A percentile compares a stretch with the other conserved stretches of the same genome.
phyloP scores from a whole-genome alignment of 2,888 invertebrate genomes.

The Stenchaetothrips biformis region DNA sequence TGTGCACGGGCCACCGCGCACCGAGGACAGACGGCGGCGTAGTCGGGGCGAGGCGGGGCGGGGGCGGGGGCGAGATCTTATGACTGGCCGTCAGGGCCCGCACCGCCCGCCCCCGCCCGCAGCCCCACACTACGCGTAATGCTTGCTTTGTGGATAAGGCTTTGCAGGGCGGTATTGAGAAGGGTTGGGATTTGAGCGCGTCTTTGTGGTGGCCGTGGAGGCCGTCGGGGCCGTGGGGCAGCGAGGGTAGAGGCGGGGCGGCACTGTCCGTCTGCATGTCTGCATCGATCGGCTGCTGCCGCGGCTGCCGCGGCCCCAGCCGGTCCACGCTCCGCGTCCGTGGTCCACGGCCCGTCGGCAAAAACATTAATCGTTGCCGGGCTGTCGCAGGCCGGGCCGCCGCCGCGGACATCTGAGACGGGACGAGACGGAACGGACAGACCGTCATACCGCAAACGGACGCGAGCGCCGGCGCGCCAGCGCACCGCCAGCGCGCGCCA shows the following conservation, averaged over 20 bases:
- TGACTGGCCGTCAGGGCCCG: not conserved
- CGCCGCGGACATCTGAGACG: constrained; percentile 11
- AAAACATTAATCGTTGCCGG: constrained; percentile 23
- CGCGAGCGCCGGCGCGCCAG: not conserved
- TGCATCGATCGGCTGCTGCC: not conserved
- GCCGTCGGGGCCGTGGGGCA: not conserved
- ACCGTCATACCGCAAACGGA: not conserved
- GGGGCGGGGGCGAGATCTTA: not conserved
- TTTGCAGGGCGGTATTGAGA: constrained; percentile 16
- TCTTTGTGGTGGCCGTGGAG: constrained; percentile 18
- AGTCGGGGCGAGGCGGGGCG: not conserved
- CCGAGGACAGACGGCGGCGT: not conserved
- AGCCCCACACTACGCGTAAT: not conserved
- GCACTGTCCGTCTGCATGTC: not conserved
- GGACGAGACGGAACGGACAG: not conserved
- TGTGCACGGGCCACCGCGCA: constrained; percentile 5
- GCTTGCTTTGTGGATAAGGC: constrained; percentile 15
- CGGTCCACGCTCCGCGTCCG: not conserved
- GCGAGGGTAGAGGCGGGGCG: not conserved
- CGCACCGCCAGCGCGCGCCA: not conserved
- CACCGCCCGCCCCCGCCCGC: not conserved
- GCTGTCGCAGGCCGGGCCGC: not conserved
- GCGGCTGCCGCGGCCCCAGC: not conserved
- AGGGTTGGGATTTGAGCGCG: constrained; percentile 24
- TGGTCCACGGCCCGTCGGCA: not conserved